Evolutionary conservation across 2,888 invertebrate genomes (phyloP), one percentile per base, ranked within the genome.

Genomic region (Spodoptera exigua): DNA sequence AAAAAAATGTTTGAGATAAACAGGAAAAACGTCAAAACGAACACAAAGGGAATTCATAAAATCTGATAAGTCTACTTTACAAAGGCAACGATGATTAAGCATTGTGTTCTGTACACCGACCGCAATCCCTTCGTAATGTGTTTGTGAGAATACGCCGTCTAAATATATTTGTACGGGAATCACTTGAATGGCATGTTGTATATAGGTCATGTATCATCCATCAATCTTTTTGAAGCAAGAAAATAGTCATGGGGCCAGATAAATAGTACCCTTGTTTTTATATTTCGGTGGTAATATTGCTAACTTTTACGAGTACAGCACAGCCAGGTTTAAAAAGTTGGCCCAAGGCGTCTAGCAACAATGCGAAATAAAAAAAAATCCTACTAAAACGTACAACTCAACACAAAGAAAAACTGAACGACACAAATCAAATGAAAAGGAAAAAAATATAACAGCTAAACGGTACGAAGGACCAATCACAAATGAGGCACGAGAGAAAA

Each of bases 11-110:
- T 41, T 35, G 36, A 34, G 27, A 35, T 34, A 40, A 56, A 48
- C 51, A 63, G 56, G 71, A 48, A 67, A 66, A 64, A n/a, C 39
- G 36, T 46, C 18, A 13, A 36, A 63, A 51, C 57, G 52, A 34
- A 40, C 57, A 48, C 65, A 64, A 70, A 70, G 36, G 34, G 44
- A 52, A 45, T 48, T 44, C 51, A 40, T 52, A 52, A 52, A 37
- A 56, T 48, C 47, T 56, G 64, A 70, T 64, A 66, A 61, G 34
- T 37, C 52, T 36, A 16, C 35, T 40, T 52, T 37, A 70, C 51
- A 64, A 64, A 70, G 47, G 36, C 40, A 37, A 45, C 16, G 17
- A 63, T 57, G 56, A 64, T 52, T 16, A 51, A 62, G 63, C 21
- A 52, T 63, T 70, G 51, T 57, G 34, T 57, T 57, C 18, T 69